Evolutionary conservation across 2,113 vertebrate genomes (phyloP), one percentile per base, ranked within the genome.

Genomic region (Erythrolamprus reginae): DNA sequence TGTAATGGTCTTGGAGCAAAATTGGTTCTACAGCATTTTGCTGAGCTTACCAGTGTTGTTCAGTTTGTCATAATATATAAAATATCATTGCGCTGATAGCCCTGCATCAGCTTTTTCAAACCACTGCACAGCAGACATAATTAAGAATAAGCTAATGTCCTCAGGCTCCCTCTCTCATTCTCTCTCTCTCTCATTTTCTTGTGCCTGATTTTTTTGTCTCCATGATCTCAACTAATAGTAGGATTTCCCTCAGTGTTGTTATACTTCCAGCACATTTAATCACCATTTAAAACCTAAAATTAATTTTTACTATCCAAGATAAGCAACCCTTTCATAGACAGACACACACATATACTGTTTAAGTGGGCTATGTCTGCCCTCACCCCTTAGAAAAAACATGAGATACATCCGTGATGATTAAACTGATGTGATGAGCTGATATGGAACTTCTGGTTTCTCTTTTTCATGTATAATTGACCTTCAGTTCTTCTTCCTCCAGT

Each of bases 131-230:
- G 82, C 70, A 95, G 94, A 95, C 42, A 91, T 70, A 96, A 96
- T 95, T 96, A 96, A 95, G 93, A 95, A 95, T 93, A 93, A 95
- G 82, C 26, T 93, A 93, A 94, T 92, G 51, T 88, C 26, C 89
- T 94, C 87, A 94, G 85, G 94, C 12, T 89, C 45, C 89, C 61
- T 48, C 45, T 88, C 48, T 90, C 65, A 2, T 90, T 4, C 23
- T 48, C 2, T 58, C 90, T 45, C 52, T 89, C 51, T 89, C 56
- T 28, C 9, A 42, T 90, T 82, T 26, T 33, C 84, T 77, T 77
- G 17, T 0, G 70, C 70, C 70, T 77, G 33, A 17, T 58, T 38
- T 91, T 92, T 8, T n/a, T 47, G 1, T 84, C 92, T 93, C 51
- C 87, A 84, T 92, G 55, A 90, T 94, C 90, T 95, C 95, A 93